phyloP scores from a whole-genome alignment of 2,113 vertebrate genomes.

The Axis porcinus region DNA sequence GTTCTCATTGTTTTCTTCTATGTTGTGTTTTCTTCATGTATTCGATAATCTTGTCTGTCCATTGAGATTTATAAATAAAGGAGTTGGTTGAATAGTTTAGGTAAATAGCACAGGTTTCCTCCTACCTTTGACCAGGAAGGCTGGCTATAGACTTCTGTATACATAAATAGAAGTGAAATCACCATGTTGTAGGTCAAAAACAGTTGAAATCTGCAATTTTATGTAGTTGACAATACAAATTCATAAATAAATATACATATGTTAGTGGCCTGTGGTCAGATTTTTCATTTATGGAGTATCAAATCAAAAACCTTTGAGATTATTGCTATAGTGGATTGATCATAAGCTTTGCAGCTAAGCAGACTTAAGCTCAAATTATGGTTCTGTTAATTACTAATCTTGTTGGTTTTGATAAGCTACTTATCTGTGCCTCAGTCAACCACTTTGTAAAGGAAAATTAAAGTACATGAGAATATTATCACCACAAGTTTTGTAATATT shows the following conservation, averaged over 20 bases:
- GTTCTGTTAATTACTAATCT: background rate
- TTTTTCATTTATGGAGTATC: background rate
- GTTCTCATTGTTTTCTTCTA: background rate
- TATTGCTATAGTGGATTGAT: background rate
- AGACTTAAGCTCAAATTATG: background rate
- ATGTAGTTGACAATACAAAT: background rate
- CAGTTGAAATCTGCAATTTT: background rate
- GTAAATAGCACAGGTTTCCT: background rate
- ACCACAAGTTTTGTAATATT: slow-evolving; percentile 13
- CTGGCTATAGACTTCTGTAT: background rate
- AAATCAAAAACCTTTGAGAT: background rate
- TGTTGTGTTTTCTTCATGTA: background rate
- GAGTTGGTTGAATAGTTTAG: background rate
- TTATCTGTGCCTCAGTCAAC: background rate
- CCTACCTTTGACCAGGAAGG: background rate
- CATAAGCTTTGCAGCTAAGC: background rate
- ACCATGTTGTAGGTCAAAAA: background rate
- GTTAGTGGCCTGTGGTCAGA: background rate
- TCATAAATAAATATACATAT: background rate
- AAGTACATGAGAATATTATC: background rate
- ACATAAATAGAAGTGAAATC: background rate
- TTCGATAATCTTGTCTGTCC: background rate
- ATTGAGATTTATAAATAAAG: background rate
- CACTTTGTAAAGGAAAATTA: background rate
- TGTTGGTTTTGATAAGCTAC: background rate